phyloP scores from a whole-genome alignment of 1,140 invertebrate species.

The Drosophila nebulosa region DNA sequence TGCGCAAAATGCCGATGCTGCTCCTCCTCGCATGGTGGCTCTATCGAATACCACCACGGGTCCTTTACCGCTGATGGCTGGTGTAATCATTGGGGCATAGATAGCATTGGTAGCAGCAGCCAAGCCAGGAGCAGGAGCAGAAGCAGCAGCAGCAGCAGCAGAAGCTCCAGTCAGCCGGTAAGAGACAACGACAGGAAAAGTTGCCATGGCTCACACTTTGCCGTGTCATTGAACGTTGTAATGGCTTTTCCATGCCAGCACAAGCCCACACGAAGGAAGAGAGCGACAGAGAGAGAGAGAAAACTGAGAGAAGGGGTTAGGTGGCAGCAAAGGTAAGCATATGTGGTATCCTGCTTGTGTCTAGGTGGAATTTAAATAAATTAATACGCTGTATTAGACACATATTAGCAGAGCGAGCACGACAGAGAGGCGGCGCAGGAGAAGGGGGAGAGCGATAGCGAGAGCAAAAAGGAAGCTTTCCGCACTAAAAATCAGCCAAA shows the following conservation, averaged over 20 bases:
- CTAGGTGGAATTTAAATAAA: slow-evolving; percentile 70
- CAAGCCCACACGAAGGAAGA: slow-evolving; percentile 17
- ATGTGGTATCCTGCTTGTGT: slow-evolving; percentile 17
- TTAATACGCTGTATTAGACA: slow-evolving; percentile 74
- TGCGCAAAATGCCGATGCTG: slow-evolving; percentile 30
- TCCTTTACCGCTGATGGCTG: slow-evolving; percentile 53
- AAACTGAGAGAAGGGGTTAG: neutral
- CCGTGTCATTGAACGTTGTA: slow-evolving; percentile 74
- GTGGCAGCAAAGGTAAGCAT: neutral
- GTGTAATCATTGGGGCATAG: slow-evolving; percentile 67
- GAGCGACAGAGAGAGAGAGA: neutral
- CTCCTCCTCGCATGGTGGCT: slow-evolving; percentile 32
- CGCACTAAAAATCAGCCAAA: slow-evolving; percentile 61
- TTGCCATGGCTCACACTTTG: slow-evolving; percentile 58
- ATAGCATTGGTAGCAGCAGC: slow-evolving; percentile 53
- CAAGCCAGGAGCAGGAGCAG: slow-evolving; percentile 25
- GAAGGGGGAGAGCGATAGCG: neutral
- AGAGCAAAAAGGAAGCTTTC: slow-evolving; percentile 21
- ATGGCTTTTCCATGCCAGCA: slow-evolving; percentile 48
- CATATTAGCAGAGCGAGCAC: slow-evolving; percentile 58
- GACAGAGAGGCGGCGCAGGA: neutral
- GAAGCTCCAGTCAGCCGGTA: slow-evolving; percentile 12
- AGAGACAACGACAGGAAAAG: slow-evolving; percentile 35
- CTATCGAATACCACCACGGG: slow-evolving; percentile 41
- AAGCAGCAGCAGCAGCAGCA: slow-evolving; percentile 17